A percentile compares a stretch with the other conserved stretches of the same genome.
phyloP scores from a whole-genome alignment of 2,113 vertebrate genomes.

The Noctilio leporinus region DNA sequence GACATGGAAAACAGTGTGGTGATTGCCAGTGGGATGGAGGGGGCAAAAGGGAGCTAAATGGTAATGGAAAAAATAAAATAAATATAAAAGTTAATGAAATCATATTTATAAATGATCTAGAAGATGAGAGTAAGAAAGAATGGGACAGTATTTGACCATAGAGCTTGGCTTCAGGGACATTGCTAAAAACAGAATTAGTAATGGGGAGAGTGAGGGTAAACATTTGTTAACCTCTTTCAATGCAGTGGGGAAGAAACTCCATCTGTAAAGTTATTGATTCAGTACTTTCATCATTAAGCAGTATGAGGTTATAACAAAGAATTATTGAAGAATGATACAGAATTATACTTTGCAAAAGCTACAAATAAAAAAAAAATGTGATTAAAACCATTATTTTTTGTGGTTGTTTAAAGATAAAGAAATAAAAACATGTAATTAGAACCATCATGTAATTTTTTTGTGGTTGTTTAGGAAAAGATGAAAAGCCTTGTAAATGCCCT shows the following conservation, averaged over 20 bases:
- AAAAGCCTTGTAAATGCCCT: not conserved
- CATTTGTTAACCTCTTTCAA: not conserved
- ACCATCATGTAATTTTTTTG: not conserved
- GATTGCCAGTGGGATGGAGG: too few relatives aligned
- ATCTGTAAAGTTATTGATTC: not conserved
- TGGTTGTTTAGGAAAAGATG: not conserved
- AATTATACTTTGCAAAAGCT: not conserved
- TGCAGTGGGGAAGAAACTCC: not conserved
- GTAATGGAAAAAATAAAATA: too few relatives aligned
- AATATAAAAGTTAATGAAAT: not conserved
- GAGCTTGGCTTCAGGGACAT: not conserved
- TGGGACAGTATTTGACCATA: not conserved
- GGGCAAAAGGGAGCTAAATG: too few relatives aligned
- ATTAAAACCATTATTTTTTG: not conserved
- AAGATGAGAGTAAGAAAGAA: not conserved
- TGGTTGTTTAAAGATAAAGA: not conserved
- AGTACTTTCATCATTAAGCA: not conserved
- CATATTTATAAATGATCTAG: not conserved
- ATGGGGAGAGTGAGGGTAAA: accelerated
- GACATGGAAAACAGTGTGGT: too few relatives aligned
- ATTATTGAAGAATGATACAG: not conserved
- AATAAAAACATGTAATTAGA: not conserved
- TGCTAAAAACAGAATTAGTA: not conserved
- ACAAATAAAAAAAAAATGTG: not conserved
- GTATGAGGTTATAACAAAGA: not conserved